Percentiles rank a stretch among this genome's conserved stretches.
Conservation (phyloP, 2,888 invertebrate species). For the Mechanitis mazaeus region DNA sequence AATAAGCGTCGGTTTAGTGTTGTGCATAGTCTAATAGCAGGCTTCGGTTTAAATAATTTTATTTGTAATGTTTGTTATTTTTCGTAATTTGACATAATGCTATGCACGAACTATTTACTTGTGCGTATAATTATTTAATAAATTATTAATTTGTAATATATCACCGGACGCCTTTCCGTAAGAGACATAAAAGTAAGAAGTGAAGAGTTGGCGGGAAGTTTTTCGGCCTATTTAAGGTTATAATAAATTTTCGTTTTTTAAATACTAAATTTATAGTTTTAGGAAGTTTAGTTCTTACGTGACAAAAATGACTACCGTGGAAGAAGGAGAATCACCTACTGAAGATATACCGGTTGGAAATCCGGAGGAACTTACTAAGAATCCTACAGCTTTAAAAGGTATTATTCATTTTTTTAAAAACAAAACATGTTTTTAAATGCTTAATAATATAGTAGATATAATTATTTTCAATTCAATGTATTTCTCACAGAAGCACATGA, state of each 20-base stretch:
- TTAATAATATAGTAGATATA: not conserved
- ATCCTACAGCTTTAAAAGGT: conserved; percentile 79
- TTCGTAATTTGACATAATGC: not conserved
- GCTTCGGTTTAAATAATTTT: conserved; percentile 11
- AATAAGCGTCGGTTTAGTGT: conserved; percentile 40
- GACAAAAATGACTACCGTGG: conserved; percentile 56
- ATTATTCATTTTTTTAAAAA: conserved; percentile 39
- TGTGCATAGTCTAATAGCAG: conserved; percentile 13
- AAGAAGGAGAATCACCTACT: conserved; percentile 54
- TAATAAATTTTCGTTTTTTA: conserved; percentile 13
- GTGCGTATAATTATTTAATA: not conserved
- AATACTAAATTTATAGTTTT: conserved; percentile 1
- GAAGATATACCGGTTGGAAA: conserved; percentile 65
- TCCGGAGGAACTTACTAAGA: conserved; percentile 79
- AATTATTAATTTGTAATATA: not conserved
- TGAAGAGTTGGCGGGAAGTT: conserved; percentile 52
- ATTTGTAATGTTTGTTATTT: conserved; percentile 10
- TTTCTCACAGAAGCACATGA: conserved; percentile 81
- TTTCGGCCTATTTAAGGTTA: conserved; percentile 28
- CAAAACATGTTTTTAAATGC: not conserved
- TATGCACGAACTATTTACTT: not conserved
- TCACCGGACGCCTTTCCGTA: not conserved
- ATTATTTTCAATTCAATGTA: not conserved
- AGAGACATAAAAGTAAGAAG: not conserved
- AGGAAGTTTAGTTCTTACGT: conserved; percentile 3